A percentile compares a stretch with the other conserved stretches of the same genome.
Conservation (phyloP, 2,113 vertebrate genomes). For the Elanoides forficatus region DNA sequence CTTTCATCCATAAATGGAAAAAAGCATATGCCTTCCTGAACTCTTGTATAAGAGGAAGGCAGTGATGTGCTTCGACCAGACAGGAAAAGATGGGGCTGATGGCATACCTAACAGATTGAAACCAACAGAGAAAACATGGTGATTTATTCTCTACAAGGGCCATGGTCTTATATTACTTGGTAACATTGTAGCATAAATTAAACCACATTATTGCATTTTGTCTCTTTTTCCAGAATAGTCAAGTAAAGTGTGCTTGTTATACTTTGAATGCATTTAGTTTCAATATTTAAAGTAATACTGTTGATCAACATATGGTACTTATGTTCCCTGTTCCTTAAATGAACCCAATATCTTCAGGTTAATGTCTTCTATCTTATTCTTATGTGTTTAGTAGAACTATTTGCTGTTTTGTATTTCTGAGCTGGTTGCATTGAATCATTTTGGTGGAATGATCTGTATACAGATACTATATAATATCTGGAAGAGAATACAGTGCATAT, state of each 20-base stretch:
- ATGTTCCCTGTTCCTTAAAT: not conserved
- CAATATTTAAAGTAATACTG: not conserved
- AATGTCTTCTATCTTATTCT: not conserved
- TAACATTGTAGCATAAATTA: not conserved
- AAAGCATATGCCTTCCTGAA: not conserved
- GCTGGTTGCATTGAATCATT: fast-evolving
- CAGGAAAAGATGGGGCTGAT: not conserved
- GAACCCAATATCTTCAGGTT: not conserved
- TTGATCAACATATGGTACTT: not conserved
- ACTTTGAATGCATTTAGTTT: not conserved
- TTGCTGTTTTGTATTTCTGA: not conserved
- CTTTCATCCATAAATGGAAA: not conserved
- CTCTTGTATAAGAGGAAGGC: not conserved
- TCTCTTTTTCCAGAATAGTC: not conserved
- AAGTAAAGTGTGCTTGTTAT: not conserved
- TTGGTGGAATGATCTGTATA: not conserved
- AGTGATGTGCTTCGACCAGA: not conserved
- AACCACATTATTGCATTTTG: not conserved
- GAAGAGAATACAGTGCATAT: not conserved
- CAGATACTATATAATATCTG: not conserved
- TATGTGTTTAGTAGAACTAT: not conserved
- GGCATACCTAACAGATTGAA: not conserved
- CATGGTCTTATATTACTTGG: not conserved
- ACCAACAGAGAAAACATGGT: not conserved
- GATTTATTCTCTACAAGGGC: not conserved